Base-by-base conservation (phyloP, 2,797 vertebrate species). In the Pipistrellus pipistrellus region DNA sequence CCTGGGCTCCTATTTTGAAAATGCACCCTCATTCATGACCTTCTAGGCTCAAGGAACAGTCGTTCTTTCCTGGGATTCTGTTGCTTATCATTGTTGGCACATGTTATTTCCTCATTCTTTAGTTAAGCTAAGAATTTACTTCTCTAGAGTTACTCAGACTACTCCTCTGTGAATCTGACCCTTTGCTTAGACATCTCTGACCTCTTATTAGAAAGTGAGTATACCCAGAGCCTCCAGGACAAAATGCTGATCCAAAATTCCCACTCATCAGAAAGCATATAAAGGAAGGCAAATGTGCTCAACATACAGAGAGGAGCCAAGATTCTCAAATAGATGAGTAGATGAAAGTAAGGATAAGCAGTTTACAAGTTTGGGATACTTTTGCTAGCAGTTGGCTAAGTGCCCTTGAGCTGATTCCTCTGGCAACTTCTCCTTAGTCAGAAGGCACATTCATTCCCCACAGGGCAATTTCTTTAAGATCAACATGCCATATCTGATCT, bases 1-100 rank as follows among this genome's bases (percentile, higher is more conserved):
- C 91, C 95, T 87, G 55, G 78, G 90, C 88, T 96, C 92, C 90
- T 95, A 81, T 95, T 97, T 94, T 96, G 92, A 96, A 97, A 97
- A 95, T 88, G 23, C 68, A 27, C 12, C 75, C 68, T 84, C 88
- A 92, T 96, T 96, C 86, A 69, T 96, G 91, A 96, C 93, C 92
- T 97, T 97, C 93, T 46, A 97, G 76, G 51, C 89, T 94, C 92
- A 96, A 88, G 72, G 93, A 86, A 73, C 86, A 90, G 78, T 96
- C 93, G 83, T 30, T 91, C 35, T 94, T 95, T 95, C 78, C 76
- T 91, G 64, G 80, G 41, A 95, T 85, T 90, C 80, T 90, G 75
- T 94, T 80, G 55, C 83, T 89, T 93, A 57, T 94, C 21, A 5
- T 92, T 90, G 75, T 86, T 94, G 72, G 71, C 80, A 84, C 81